A percentile compares a stretch with the other conserved stretches of the same genome.
These are phyloP conservation scores for Chauna torquata DNA, from an alignment of 2,113 vertebrate genomes.

Conservation along the genomic window DNA sequence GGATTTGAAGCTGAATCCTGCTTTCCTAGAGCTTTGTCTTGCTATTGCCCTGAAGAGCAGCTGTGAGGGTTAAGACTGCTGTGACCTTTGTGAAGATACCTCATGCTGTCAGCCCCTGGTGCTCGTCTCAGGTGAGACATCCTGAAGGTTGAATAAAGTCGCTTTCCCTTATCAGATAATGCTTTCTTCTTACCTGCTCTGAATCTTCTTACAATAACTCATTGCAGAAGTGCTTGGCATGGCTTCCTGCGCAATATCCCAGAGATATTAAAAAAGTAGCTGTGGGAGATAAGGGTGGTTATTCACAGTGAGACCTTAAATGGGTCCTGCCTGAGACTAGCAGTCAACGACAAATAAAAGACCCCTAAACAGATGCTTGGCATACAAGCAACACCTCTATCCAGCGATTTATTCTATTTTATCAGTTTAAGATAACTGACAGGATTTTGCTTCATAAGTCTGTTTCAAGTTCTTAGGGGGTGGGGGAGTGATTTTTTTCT, in stretches of 20 bases:
- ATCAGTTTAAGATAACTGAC: background rate
- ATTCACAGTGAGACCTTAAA: background rate
- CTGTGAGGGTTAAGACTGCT: background rate
- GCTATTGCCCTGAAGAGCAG: rapidly evolving
- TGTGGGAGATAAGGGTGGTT: background rate
- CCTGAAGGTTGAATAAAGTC: background rate
- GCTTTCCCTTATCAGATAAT: background rate
- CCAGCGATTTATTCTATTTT: background rate
- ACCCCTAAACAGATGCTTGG: background rate
- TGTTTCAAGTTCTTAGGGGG: background rate
- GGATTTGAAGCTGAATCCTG: background rate
- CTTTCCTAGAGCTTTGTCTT: background rate
- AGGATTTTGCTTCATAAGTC: background rate
- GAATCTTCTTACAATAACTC: background rate
- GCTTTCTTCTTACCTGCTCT: background rate
- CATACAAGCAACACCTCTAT: background rate
- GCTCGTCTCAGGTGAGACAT: background rate
- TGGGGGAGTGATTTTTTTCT: too few relatives aligned
- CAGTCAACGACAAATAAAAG: background rate
- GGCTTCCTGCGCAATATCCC: background rate
- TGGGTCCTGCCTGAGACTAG: background rate
- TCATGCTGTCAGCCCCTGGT: background rate
- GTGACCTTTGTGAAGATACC: background rate
- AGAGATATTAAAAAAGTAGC: background rate
- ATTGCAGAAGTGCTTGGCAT: background rate